Conservation (phyloP, 1,140 invertebrate genomes). For the Zaprionus kolodkinae region DNA sequence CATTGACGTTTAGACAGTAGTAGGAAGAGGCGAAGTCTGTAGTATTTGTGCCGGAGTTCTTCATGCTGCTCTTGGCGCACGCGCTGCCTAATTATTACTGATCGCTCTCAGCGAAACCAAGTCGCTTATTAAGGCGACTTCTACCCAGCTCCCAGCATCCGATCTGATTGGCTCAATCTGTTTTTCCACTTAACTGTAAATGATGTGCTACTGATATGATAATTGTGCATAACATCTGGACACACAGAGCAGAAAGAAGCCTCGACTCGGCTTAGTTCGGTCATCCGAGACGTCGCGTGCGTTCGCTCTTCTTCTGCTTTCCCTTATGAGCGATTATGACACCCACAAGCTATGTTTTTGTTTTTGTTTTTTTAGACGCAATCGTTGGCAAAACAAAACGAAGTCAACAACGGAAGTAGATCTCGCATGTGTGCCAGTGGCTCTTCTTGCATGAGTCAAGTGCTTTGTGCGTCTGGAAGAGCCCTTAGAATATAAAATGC, state of each 20-base stretch:
- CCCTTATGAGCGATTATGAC: slow-evolving; percentile 64
- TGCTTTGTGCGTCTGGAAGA: slow-evolving; percentile 59
- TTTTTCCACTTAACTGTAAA: slow-evolving; percentile 74
- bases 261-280: slow-evolving; percentile 43
- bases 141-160: slow-evolving; percentile 20
- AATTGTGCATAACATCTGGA: slow-evolving; percentile 76
- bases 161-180: slow-evolving; percentile 65
- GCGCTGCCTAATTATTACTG: slow-evolving; percentile 49
- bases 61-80: slow-evolving; percentile 46
- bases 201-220: slow-evolving; percentile 79
- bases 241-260: slow-evolving; percentile 18
- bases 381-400: slow-evolving; percentile 67
- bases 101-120: slow-evolving; percentile 17
- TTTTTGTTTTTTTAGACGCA: slow-evolving; percentile 52
- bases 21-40: slow-evolving; percentile 10
- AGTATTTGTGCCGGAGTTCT: slow-evolving; percentile 34
- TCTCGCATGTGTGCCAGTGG: slow-evolving; percentile 38
- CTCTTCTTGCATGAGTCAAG: slow-evolving; percentile 64
- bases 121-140: slow-evolving; percentile 54
- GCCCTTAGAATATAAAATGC: slow-evolving; percentile 15
- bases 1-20: slow-evolving; percentile 40
- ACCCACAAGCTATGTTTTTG: slow-evolving; percentile 66
- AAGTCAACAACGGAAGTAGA: slow-evolving; percentile 59
- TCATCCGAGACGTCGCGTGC: slow-evolving; percentile 60
- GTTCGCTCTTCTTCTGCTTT: slow-evolving; percentile 13